These are phyloP conservation scores for Pholis gunnellus DNA, from an alignment of 2,113 vertebrate genomes.

Conservation along the genomic window DNA sequence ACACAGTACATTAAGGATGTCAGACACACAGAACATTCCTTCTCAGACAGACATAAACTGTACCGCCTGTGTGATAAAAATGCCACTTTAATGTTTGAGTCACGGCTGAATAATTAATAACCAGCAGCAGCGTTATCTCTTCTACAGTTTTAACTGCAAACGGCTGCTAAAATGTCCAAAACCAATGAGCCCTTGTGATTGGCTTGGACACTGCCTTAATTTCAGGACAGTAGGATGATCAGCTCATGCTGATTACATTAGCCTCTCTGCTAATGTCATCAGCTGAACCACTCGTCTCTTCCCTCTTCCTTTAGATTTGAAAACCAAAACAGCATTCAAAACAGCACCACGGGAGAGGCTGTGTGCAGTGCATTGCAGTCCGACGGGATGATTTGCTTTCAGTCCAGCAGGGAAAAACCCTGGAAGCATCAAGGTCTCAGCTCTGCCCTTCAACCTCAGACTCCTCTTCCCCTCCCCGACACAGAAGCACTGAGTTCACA, in stretches of 20 bases:
- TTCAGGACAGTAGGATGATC: conserved; percentile 35
- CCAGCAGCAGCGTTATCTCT: not conserved
- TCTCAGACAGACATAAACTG: conserved; percentile 23
- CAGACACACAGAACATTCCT: conserved; percentile 25
- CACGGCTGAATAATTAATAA: conserved; percentile 47
- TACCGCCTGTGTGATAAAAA: conserved; percentile 20
- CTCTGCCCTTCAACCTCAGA: conserved; percentile 21
- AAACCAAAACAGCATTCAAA: conserved; percentile 62
- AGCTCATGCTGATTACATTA: conserved; percentile 38
- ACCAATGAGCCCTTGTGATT: not conserved
- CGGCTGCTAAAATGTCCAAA: conserved; percentile 7
- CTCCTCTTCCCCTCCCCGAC: not conserved
- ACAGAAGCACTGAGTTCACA: conserved; percentile 25
- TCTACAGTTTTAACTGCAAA: not conserved
- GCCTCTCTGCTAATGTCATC: conserved; percentile 31
- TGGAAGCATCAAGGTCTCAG: conserved; percentile 23
- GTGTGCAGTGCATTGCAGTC: not conserved
- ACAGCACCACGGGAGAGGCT: not conserved
- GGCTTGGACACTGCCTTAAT: conserved; percentile 3
- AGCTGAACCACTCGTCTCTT: conserved; percentile 1
- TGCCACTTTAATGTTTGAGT: conserved; percentile 29
- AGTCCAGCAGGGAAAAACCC: conserved; percentile 29
- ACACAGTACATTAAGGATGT: not conserved
- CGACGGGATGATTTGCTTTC: conserved; percentile 22
- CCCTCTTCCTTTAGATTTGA: conserved; percentile 52